These are phyloP conservation scores for Gryllus bimaculatus DNA, from an alignment of 1,140 invertebrate genomes.

Conservation along the genomic window DNA sequence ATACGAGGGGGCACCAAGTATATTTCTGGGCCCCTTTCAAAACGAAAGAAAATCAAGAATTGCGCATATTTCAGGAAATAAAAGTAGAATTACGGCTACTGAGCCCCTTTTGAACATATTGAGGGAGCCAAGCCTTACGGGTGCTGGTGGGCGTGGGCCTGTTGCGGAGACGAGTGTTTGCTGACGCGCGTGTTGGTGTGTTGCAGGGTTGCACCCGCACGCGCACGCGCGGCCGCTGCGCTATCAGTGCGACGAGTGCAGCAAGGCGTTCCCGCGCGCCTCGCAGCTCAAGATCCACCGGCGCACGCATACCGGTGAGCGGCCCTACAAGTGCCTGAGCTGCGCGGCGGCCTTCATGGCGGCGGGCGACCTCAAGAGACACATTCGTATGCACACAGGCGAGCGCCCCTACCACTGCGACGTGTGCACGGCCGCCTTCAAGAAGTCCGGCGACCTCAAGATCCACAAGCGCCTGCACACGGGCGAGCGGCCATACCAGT, in stretches of 20 bases:
- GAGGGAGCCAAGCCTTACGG: too few relatives aligned
- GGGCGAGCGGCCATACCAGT: neutral
- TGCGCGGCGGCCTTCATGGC: neutral
- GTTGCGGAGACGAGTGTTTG: too few relatives aligned
- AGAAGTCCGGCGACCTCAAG: neutral
- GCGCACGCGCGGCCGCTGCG: neutral
- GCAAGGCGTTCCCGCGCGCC: neutral
- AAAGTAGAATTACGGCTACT: too few relatives aligned
- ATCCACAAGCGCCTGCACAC: neutral
- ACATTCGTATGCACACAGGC: constrained; percentile 3
- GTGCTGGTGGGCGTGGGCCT: too few relatives aligned
- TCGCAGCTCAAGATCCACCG: neutral
- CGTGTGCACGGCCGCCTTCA: neutral
- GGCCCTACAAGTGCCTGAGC: neutral
- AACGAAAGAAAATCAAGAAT: too few relatives aligned
- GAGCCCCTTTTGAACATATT: too few relatives aligned
- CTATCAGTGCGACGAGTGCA: neutral
- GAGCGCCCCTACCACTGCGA: neutral
- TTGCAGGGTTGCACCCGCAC: neutral
- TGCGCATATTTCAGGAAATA: too few relatives aligned
- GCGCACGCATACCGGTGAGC: neutral
- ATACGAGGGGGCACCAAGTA: too few relatives aligned
- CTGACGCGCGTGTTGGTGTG: neutral
- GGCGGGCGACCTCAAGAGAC: neutral
- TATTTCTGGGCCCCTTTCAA: too few relatives aligned